These are phyloP conservation scores for Alaudala cheleensis DNA, from an alignment of 2,113 vertebrate genomes.

Conservation along the genomic window DNA sequence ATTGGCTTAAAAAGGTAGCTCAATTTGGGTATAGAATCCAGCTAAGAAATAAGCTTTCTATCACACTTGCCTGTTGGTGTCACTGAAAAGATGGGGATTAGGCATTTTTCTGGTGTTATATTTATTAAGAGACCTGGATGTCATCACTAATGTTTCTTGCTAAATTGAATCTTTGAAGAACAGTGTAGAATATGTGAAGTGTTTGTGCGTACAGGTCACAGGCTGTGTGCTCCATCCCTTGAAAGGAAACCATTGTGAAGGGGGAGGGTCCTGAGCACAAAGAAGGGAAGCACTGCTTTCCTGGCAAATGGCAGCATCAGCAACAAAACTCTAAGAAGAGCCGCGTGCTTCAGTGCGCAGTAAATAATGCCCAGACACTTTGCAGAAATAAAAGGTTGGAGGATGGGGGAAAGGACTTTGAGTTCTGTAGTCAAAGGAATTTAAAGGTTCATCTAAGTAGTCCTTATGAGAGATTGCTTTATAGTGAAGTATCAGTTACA, in stretches of 20 bases:
- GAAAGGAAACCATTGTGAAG: constrained; percentile 27
- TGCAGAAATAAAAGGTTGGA: neutral
- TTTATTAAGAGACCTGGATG: neutral
- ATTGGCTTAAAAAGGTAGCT: neutral
- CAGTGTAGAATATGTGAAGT: neutral
- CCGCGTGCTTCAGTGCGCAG: neutral
- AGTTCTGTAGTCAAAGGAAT: neutral
- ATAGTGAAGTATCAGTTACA: constrained; percentile 16
- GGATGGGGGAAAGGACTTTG: neutral
- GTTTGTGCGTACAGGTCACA: neutral
- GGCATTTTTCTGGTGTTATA: neutral
- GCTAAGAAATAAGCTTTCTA: neutral
- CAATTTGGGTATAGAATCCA: neutral
- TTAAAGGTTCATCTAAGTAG: neutral
- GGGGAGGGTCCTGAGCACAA: constrained; percentile 1
- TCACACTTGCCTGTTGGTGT: neutral
- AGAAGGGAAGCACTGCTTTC: neutral
- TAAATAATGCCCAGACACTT: neutral
- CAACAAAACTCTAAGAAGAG: neutral
- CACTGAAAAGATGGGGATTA: neutral
- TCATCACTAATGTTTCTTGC: neutral
- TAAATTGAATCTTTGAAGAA: neutral
- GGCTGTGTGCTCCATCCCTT: neutral
- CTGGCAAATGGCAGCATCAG: neutral
- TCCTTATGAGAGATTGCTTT: neutral